Base-by-base conservation (phyloP, 2,888 invertebrate species). In the Trichogramma evanescens region DNA sequence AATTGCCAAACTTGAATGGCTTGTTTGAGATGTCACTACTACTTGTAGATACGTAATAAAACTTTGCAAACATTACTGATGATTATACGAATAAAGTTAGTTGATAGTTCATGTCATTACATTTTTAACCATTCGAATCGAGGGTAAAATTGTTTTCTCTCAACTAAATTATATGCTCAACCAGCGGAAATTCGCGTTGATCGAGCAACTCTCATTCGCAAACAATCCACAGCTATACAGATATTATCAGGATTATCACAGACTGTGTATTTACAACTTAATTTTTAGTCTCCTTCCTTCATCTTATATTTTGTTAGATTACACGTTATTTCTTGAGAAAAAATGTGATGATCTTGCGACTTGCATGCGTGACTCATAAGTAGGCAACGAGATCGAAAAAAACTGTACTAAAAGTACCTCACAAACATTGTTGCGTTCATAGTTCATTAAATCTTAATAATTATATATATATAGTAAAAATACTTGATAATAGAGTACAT, bases 231-330 rank as follows among this genome's bases (percentile, higher is more conserved):
- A 69, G 65, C 66, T 70, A 69, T 66, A 66, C 68, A 70, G 68
- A 70, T 70, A 69, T 72, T 71, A 72, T 72, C 73, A 71, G 73
- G 74, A 76, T 77, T 77, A 77, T 77, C 77, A 77, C 77, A 77
- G 77, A 76, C 77, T 76, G 75, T 77, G 71, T 77, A 77, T 77
- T 74, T 77, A 77, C 75, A 77, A 73, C 74, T 76, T 76, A 75
- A 69, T 66, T 64, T 65, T 70, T 66, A 67, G 65, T 67, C 65
- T 61, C 65, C 64, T 66, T 67, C 66, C 61, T 68, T 65, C 59
- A 56, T 44, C 8, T 61, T 61, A 65, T 56, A 64, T 63, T 54
- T 62, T 64, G 50, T 58, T 64, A 60, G 48, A 58, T 54, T 60
- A 54, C 59, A 63, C 58, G 41, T 52, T 62, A 60, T 54, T 62